These are phyloP conservation scores for Calypte anna DNA, from an alignment of 2,113 vertebrate species.

Conservation along the genomic window DNA sequence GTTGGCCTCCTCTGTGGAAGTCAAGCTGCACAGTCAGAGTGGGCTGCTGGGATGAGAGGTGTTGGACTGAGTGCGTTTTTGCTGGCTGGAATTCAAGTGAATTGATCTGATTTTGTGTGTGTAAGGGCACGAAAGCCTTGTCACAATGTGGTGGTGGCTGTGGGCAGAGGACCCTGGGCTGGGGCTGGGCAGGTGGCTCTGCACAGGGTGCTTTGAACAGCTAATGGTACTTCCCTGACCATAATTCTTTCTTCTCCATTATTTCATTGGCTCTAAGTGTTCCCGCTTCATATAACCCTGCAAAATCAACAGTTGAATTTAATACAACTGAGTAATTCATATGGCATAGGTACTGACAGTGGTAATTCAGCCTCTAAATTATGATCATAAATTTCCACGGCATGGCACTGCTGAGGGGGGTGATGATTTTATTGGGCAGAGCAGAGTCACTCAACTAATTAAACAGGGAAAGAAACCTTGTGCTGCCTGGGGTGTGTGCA, in stretches of 20 bases:
- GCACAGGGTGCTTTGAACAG: background rate
- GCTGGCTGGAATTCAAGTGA: background rate
- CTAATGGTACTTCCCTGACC: background rate
- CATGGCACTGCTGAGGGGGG: conserved; percentile 32
- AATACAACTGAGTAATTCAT: conserved; percentile 65
- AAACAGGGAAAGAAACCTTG: background rate
- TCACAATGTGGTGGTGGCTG: no score
- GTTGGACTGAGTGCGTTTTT: background rate
- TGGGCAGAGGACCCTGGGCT: accelerated
- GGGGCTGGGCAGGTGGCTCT: background rate
- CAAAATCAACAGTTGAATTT: conserved; percentile 63
- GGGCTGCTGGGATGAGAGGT: background rate
- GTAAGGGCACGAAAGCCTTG: background rate
- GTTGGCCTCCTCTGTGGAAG: background rate
- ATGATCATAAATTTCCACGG: conserved; percentile 72
- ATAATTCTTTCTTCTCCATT: conserved; percentile 22
- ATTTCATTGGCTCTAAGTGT: conserved; percentile 52
- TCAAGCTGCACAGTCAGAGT: background rate
- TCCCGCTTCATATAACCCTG: conserved; percentile 35
- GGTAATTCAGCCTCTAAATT: conserved; percentile 74
- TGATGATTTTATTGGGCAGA: conserved; percentile 49
- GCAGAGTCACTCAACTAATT: conserved; percentile 57
- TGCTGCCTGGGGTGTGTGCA: background rate
- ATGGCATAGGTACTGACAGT: conserved; percentile 59
- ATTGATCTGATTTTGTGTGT: background rate